Evolutionary conservation across 2,797 vertebrate species (phyloP).

Genomic region (Peromyscus aztecus): DNA sequence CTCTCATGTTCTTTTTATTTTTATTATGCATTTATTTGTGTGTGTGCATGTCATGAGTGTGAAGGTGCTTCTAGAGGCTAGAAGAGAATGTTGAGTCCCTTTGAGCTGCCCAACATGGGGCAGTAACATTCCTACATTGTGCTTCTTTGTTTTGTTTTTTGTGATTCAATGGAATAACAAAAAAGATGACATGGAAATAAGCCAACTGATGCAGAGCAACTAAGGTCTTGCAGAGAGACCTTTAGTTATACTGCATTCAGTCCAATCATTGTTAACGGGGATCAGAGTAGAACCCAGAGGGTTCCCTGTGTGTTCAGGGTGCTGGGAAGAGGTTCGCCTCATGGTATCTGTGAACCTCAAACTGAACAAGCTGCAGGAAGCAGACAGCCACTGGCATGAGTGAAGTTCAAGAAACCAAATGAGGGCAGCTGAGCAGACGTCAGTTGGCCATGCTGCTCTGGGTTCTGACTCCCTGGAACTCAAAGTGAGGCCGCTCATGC

Average conservation of each 20-base stretch:
- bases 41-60: neutral
- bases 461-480: slow-evolving; percentile 55
- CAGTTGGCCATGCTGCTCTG: neutral
- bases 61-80: neutral
- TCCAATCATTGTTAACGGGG: slow-evolving; percentile 62
- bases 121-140: too few species aligned
- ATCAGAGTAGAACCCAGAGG: neutral
- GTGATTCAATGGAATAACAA: neutral
- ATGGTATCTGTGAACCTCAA: neutral
- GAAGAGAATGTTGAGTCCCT: neutral
- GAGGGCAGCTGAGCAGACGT: neutral
- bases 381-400: neutral
- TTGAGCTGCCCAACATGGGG: too few species aligned
- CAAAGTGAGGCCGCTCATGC: neutral
- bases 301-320: slow-evolving; percentile 28
- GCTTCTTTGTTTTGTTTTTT: neutral
- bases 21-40: neutral
- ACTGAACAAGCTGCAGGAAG: slow-evolving; percentile 1
- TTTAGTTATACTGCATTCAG: slow-evolving; percentile 27
- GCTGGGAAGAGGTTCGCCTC: slow-evolving; percentile 1
- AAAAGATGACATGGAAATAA: neutral
- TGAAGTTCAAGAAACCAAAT: neutral
- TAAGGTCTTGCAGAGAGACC: slow-evolving; percentile 52
- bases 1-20: rapidly evolving
- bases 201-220: neutral